Evolutionary conservation across 2,888 invertebrate genomes (phyloP), one percentile per base, ranked within the genome.

Genomic region (Polydrusus pterygomalis): DNA sequence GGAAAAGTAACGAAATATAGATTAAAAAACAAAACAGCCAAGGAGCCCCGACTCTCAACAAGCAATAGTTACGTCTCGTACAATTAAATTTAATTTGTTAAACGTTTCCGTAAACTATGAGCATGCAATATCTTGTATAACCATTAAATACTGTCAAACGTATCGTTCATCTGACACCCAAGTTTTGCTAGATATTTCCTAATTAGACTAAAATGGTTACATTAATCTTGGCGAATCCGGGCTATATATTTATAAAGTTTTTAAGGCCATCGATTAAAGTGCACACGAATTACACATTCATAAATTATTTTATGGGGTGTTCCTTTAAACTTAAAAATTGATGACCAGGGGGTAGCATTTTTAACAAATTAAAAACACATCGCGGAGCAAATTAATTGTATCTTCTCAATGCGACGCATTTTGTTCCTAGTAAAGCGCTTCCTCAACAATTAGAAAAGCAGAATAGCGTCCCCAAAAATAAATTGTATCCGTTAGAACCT

Each of bases 121-220:
- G 17, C 38, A 38, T 38, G 58, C 58, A 38, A 40, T 15, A 60
- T 60, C 11, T 10, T 18, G 17, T 60, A 11, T 18, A 60, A 38
- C 45, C 11, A 47, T 64, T 64, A 20, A 64, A 68, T 38, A 30
- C 34, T 60, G 58, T 60, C 58, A 38, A 34, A 17, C 18, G 34
- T 49, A 15, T 34, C 25, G n/a, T 17, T 10, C 17, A 3, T 18
- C 49, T 64, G 65, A 65, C 49, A 65, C 47, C 15, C 34, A 15
- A 64, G 25, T 15, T 13, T 11, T 40, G 45, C 54, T 45, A 45
- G 30, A 30, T 47, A 75, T 63, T 78, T 79, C 68, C 77, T 74
- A 78, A 79, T 80, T 76, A 73, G 69, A 70, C 60, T 79, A 77
- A 77, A 80, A 78, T 51, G 75, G 34, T 73, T 54, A 74, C 51